These are phyloP conservation scores for Uloborus plumipes DNA, from an alignment of 2,888 invertebrate genomes.

Conservation along the genomic window DNA sequence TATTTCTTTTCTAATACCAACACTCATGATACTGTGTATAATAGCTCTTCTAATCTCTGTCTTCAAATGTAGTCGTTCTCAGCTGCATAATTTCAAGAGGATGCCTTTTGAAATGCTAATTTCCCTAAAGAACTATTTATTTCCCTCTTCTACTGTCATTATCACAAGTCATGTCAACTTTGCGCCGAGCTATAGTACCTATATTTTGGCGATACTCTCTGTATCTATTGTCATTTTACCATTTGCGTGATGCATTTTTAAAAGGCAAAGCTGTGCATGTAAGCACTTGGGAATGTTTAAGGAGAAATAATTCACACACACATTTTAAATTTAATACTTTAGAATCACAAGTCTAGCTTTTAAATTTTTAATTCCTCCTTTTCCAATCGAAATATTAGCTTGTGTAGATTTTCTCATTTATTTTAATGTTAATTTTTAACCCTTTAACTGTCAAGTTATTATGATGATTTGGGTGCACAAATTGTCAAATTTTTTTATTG, in stretches of 20 bases:
- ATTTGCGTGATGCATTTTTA: constrained; percentile 36
- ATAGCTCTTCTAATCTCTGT: constrained; percentile 40
- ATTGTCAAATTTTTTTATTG: too few relatives aligned
- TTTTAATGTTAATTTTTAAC: too few relatives aligned
- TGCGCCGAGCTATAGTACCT: constrained; percentile 42
- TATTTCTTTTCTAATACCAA: constrained; percentile 39
- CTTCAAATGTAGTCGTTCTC: constrained; percentile 29
- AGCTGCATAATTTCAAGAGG: constrained; percentile 19
- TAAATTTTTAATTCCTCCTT: too few relatives aligned
- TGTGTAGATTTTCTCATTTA: too few relatives aligned
- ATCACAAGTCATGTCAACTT: constrained; percentile 47
- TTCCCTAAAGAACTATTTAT: neutral
- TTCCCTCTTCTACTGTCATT: constrained; percentile 24
- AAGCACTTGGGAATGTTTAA: neutral
- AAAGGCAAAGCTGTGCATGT: constrained; percentile 25
- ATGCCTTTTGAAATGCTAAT: constrained; percentile 13
- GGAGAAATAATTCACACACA: too few relatives aligned
- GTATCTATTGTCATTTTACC: constrained; percentile 21
- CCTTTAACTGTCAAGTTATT: too few relatives aligned
- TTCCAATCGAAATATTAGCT: too few relatives aligned
- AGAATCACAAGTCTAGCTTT: too few relatives aligned
- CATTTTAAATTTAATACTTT: too few relatives aligned
- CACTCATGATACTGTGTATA: constrained; percentile 36
- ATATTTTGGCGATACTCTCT: constrained; percentile 40
- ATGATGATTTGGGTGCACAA: too few relatives aligned